These are phyloP conservation scores for Drosophila lutescens DNA, from an alignment of 2,888 invertebrate genomes.

Conservation along the genomic window DNA sequence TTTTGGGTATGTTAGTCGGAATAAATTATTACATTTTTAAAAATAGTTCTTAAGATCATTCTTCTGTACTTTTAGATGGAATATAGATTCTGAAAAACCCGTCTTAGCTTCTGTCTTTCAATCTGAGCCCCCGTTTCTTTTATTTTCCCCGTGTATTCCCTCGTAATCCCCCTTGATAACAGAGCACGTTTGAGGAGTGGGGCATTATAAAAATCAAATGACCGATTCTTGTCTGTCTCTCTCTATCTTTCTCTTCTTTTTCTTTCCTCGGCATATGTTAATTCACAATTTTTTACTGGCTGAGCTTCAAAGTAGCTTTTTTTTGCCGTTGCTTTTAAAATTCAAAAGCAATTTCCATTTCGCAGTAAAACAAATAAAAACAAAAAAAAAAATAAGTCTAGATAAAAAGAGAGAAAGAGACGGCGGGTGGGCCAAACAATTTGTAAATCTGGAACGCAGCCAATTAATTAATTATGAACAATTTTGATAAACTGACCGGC, in stretches of 20 bases:
- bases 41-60: too few species aligned
- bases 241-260: constrained; percentile 14
- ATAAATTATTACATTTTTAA: too few species aligned
- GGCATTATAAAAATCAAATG: constrained; percentile 60
- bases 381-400: constrained; percentile 16
- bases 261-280: constrained; percentile 58
- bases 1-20: too few species aligned
- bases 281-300: constrained; percentile 47
- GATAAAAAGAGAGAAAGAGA: not conserved
- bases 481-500: constrained; percentile 77
- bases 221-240: constrained; percentile 39
- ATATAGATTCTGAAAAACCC: too few species aligned
- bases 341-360: constrained; percentile 72
- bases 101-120: too few species aligned
- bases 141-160: constrained; percentile 10
- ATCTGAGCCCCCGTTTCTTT: not conserved
- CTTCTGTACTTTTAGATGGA: too few species aligned
- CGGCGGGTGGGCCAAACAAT: constrained; percentile 55
- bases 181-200: constrained; percentile 35
- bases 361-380: constrained; percentile 63
- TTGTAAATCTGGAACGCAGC: constrained; percentile 83
- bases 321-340: constrained; percentile 49
- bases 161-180: constrained; percentile 53
- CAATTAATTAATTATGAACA: constrained; percentile 84
- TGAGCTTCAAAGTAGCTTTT: constrained; percentile 33